These are phyloP conservation scores for Eulemur mongoz DNA, from an alignment of 2,797 vertebrate genomes.

Conservation along the genomic window DNA sequence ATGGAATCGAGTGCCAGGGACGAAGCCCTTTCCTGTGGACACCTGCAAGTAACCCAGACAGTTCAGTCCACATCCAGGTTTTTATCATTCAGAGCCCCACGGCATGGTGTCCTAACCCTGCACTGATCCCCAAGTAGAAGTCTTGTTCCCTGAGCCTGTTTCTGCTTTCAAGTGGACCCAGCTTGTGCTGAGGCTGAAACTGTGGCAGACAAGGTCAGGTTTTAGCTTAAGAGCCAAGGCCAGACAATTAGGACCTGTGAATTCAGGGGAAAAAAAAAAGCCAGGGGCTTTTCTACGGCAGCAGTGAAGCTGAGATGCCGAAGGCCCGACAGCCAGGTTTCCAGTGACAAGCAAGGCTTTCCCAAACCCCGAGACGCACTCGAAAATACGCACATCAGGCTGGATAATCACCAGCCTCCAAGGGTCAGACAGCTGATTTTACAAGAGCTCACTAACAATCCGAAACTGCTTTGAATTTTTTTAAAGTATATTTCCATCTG, in stretches of 20 bases:
- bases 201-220: neutral
- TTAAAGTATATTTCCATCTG: neutral
- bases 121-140: neutral
- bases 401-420: neutral
- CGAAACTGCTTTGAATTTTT: neutral
- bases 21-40: neutral
- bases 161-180: neutral
- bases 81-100: neutral
- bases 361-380: neutral
- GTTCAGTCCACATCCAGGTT: neutral
- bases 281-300: neutral
- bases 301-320: neutral
- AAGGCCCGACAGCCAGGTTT: neutral
- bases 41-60: neutral
- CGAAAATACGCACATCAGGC: neutral
- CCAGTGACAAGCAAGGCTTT: neutral
- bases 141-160: neutral
- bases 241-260: neutral
- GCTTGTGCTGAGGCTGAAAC: neutral
- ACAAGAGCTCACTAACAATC: neutral
- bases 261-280: neutral
- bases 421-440: neutral
- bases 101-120: neutral
- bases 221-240: neutral
- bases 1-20: neutral